Conservation (phyloP, 2,797 vertebrate genomes). For the Poeciliopsis presidionis region DNA sequence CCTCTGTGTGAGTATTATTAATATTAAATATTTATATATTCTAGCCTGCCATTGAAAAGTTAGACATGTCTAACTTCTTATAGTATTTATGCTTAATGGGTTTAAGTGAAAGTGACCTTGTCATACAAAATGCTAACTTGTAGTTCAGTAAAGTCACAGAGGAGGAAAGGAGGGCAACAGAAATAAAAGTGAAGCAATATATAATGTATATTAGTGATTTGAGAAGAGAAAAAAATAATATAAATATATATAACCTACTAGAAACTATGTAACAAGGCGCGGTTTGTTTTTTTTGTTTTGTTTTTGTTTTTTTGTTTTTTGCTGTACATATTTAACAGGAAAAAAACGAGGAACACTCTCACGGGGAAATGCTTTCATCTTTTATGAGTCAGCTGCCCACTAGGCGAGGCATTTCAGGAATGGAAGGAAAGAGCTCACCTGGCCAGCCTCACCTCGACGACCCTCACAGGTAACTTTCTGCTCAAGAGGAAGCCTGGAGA, state of each 20-base stretch:
- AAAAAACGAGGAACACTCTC: not conserved
- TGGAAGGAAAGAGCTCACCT: conserved; percentile 32
- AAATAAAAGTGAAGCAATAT: not conserved
- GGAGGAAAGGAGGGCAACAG: not conserved
- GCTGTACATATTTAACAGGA: too few species aligned
- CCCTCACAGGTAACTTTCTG: conserved; percentile 23
- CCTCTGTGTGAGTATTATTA: not conserved
- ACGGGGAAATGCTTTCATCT: not conserved
- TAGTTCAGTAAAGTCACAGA: not conserved
- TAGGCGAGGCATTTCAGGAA: not conserved
- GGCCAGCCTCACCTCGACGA: conserved; percentile 1
- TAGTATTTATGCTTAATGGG: not conserved
- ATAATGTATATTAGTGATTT: not conserved
- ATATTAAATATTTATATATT: too few species aligned
- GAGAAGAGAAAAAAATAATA: not conserved
- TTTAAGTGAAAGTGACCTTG: not conserved
- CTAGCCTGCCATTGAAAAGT: not conserved
- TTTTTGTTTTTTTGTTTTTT: not conserved
- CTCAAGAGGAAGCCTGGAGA: not conserved
- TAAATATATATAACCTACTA: not conserved
- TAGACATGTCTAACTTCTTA: not conserved
- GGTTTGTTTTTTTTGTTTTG: not conserved
- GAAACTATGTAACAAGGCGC: not conserved
- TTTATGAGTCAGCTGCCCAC: conserved; percentile 8
- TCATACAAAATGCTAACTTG: not conserved